phyloP scores from a whole-genome alignment of 1,140 invertebrate genomes.

The Scaptomyza montana region DNA sequence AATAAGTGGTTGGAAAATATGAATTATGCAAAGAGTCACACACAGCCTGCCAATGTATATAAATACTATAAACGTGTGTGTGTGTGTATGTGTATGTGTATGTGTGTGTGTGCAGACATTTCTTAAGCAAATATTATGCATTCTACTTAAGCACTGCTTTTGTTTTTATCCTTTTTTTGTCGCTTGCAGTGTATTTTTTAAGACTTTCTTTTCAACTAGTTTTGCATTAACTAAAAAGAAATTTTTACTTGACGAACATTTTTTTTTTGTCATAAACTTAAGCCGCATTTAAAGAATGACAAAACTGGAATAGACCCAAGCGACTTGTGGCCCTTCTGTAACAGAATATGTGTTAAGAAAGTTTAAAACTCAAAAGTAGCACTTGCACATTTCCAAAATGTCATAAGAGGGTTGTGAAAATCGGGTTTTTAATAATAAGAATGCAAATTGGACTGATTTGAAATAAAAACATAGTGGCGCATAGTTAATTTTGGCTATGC shows the following conservation, averaged over 20 bases:
- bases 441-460: too few species aligned
- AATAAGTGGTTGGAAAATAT: constrained; percentile 79
- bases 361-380: too few species aligned
- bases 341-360: too few species aligned
- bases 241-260: not conserved
- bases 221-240: constrained; percentile 32
- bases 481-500: too few species aligned
- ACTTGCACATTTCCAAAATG: too few species aligned
- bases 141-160: constrained; percentile 33
- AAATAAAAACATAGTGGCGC: too few species aligned
- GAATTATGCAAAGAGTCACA: constrained; percentile 70
- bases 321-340: not conserved
- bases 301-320: not conserved
- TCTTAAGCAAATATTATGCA: constrained; percentile 72
- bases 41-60: constrained; percentile 27
- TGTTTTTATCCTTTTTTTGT: constrained; percentile 17
- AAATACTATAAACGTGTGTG: constrained; percentile 9
- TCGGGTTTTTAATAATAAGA: too few species aligned
- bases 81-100: not conserved
- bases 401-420: too few species aligned
- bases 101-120: constrained; percentile 42
- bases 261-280: not conserved
- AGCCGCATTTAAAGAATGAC: not conserved
- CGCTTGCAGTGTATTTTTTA: constrained; percentile 19
- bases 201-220: constrained; percentile 22